Base-by-base conservation (phyloP, 2,888 invertebrate species). In the Micoletzkya japonica region DNA sequence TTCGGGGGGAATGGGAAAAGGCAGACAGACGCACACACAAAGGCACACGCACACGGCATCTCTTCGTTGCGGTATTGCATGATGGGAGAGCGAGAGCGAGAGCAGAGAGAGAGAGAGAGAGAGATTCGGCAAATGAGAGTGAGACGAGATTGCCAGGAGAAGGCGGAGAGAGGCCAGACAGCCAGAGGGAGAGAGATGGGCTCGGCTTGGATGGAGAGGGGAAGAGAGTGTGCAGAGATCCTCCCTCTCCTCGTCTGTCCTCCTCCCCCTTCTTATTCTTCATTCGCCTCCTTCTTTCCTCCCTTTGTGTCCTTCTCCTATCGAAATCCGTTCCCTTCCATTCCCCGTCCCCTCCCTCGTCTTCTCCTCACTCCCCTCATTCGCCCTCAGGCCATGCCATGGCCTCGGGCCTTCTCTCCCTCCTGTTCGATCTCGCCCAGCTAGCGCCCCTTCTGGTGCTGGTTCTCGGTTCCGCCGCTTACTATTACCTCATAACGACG, bases 401-500 rank as follows among this genome's bases (percentile, higher is more conserved):
- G 39, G 37, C 34, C 52, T 17, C n/a, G 10, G 7, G 7, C n/a
- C 28, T 64, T 44, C 52, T 64, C 26, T 28, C 4, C 17, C 34
- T 52, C 10, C 52, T 64, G 30, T 64, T 50, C 36, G 28, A 34
- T 20, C 10, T 64, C 32, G 52, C 52, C 10, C 64, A 64, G 20
- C 20, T 52, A 6, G 34, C 64, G 49, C 64, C 64, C 52, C 64
- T 64, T 52, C 32, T 64, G 14, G 64, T 52, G 32, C 34, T 64
- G 17, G 24, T 64, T n/a, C 52, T 64, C 30, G 64, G 64, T 20
- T 64, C 64, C 10, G 64, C 64, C 36, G 50, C 52, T 52, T 64
- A 64, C 30, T 64, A 64, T 64, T 64, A 64, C 26, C 52, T 64
- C 52, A 52, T 64, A 6, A 64, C 64, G 4, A 64, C 64, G n/a